Evolutionary conservation across 1,140 invertebrate species (phyloP).

Genomic region (Chymomyza costata): DNA sequence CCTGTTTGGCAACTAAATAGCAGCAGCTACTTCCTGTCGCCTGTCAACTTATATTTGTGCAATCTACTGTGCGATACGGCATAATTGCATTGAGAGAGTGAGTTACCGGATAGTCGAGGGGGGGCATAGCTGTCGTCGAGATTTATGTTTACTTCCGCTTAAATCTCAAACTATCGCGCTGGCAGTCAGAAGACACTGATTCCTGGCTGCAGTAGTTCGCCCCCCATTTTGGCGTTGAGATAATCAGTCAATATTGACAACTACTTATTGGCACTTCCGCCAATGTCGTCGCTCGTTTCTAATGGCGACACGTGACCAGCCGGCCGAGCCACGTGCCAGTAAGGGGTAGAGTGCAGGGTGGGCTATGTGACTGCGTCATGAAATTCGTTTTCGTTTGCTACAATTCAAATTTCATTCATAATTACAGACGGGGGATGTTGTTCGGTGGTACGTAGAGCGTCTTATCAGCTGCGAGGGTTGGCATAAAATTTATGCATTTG

Average conservation of each 20-base stretch:
- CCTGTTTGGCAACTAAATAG: too few relatives aligned
- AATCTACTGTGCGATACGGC: too few relatives aligned
- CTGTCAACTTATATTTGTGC: too few relatives aligned
- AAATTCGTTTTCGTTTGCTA: slow-evolving; percentile 8
- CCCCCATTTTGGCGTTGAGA: slow-evolving; percentile 44
- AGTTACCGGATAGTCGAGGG: too few relatives aligned
- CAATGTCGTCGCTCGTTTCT: slow-evolving; percentile 12
- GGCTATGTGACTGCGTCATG: neutral
- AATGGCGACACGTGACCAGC: slow-evolving; percentile 51
- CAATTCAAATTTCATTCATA: slow-evolving; percentile 71
- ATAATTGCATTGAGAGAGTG: too few relatives aligned
- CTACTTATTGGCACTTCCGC: slow-evolving; percentile 74
- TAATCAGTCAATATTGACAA: slow-evolving; percentile 75
- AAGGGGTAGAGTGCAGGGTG: neutral
- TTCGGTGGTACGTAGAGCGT: neutral
- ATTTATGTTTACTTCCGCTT: slow-evolving; percentile 67
- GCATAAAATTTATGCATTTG: slow-evolving; percentile 22
- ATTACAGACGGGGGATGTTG: slow-evolving; percentile 44
- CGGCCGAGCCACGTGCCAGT: slow-evolving; percentile 19
- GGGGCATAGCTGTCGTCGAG: slow-evolving; percentile 23
- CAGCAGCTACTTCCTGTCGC: too few relatives aligned
- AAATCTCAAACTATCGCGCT: slow-evolving; percentile 48
- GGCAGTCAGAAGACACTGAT: slow-evolving; percentile 51
- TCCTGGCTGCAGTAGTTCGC: slow-evolving; percentile 14
- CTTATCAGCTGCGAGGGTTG: slow-evolving; percentile 6